These are phyloP conservation scores for Scaptomyza tumidula DNA, from an alignment of 2,888 invertebrate species.

Conservation along the genomic window DNA sequence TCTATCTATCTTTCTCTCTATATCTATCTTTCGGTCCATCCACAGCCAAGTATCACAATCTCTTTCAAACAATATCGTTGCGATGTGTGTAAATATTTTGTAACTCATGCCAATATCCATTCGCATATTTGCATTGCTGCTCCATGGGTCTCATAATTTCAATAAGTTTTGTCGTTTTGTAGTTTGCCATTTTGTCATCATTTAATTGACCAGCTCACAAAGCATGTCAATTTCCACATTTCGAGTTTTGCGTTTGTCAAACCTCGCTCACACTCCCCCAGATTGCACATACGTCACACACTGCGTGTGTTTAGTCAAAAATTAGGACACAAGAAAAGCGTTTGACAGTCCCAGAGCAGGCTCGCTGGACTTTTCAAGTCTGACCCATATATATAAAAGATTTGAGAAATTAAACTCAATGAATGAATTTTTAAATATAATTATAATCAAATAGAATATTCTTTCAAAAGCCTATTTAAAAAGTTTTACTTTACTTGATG, in stretches of 20 bases:
- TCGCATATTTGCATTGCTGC: conserved; percentile 16
- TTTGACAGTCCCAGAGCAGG: conserved; percentile 5
- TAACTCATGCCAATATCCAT: conserved; percentile 49
- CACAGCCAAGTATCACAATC: conserved; percentile 40
- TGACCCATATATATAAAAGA: background rate
- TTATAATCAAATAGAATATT: too few species aligned
- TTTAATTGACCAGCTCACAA: conserved; percentile 26
- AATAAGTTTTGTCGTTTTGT: conserved; percentile 11
- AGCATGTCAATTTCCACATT: conserved; percentile 4
- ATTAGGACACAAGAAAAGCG: background rate
- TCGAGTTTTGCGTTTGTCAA: conserved; percentile 19
- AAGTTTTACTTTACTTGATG: too few species aligned
- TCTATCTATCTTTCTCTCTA: conserved; percentile 25
- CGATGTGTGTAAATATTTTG: conserved; percentile 65
- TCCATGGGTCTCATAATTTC: conserved; percentile 23
- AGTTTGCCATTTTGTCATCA: conserved; percentile 28
- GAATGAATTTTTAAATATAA: too few species aligned
- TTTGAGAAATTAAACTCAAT: too few species aligned
- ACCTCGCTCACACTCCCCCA: conserved; percentile 1
- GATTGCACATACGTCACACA: conserved; percentile 43
- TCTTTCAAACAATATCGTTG: conserved; percentile 17
- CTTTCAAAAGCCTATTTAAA: too few species aligned
- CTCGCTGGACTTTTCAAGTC: conserved; percentile 28
- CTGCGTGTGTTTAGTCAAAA: conserved; percentile 1
- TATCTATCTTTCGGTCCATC: conserved; percentile 38